Base-by-base conservation (phyloP, 2,888 invertebrate genomes). In the Apamea monoglypha region DNA sequence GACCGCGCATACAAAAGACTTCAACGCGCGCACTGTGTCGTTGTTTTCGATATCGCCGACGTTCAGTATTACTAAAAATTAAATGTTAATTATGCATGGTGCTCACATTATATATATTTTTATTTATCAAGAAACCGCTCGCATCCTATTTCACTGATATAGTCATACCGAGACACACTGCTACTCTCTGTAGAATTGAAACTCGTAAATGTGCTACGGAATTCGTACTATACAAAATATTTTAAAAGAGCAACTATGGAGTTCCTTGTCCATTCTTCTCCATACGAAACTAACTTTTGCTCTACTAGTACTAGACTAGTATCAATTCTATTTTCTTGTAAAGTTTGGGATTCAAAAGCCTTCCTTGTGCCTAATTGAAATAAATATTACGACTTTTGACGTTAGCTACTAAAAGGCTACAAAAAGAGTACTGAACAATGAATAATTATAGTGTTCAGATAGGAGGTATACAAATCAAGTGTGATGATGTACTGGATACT, bases 1-100 rank as follows among this genome's bases (percentile, higher is more conserved):
- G 8, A 32, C 67, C 36, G 50, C 53, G 77, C 82, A 68, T 91
- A 92, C 85, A 91, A 91, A 91, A 93, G 94, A 94, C 92, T 88
- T 93, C 90, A 92, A 93, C 94, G 93, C 90, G 92, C 86, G 85
- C 82, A 40, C 66, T 12, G 7, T 2, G 0, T 29, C 16, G 4
- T 1, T 12, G 1, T 12, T 32, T 74, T 16, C 47, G 14, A 1
- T 32, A 0, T 8, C 16, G 8, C 44, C 12, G 44, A 25, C 5
- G 16, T 32, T 16, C 10, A 53, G 5, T 70, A 21, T 6, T 44
- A 29, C 67, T 44, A 44, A 44, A 56, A 6, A 29, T 14, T 12
- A 21, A 12, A 68, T 68, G 6, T 68, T 12, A 32, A 18, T 32
- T 32, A 21, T 12, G 47, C 29, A 21, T 47, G 21, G 3, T 68